Conservation (phyloP, 2,113 vertebrate species). For the Sciurus niger region DNA sequence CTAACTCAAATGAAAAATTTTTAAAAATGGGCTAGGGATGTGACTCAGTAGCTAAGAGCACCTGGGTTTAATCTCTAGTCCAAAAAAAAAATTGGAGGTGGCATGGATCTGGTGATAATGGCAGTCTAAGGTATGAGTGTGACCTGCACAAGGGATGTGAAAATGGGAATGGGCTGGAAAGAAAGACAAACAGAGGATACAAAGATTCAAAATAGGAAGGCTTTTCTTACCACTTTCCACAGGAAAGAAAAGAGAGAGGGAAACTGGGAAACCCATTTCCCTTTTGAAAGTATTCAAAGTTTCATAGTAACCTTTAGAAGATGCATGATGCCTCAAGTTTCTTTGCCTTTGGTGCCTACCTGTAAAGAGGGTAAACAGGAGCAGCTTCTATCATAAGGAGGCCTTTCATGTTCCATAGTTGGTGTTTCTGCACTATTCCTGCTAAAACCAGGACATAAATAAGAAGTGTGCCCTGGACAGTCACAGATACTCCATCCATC, state of each 20-base stretch:
- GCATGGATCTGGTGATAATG: neutral
- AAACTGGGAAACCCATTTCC: neutral
- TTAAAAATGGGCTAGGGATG: too few relatives aligned
- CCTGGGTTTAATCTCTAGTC: too few relatives aligned
- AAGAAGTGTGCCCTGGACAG: neutral
- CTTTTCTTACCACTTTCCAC: neutral
- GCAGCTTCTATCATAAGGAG: neutral
- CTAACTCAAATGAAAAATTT: too few relatives aligned
- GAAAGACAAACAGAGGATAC: neutral
- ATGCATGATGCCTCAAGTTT: neutral
- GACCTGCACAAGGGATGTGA: accelerated
- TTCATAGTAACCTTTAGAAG: neutral
- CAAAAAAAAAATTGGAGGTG: too few relatives aligned
- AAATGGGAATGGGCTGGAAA: neutral
- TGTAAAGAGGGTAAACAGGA: neutral
- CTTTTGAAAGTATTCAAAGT: constrained; percentile 8
- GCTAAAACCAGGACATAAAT: neutral
- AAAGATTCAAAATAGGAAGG: neutral
- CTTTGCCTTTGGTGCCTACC: neutral
- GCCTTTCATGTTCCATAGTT: neutral
- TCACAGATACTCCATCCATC: neutral
- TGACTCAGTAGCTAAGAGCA: too few relatives aligned
- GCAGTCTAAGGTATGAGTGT: neutral
- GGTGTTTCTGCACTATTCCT: neutral
- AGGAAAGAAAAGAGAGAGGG: neutral